Evolutionary conservation across 2,888 invertebrate species (phyloP), one percentile per base, ranked within the genome.

Genomic region (Ditula angustiorana): DNA sequence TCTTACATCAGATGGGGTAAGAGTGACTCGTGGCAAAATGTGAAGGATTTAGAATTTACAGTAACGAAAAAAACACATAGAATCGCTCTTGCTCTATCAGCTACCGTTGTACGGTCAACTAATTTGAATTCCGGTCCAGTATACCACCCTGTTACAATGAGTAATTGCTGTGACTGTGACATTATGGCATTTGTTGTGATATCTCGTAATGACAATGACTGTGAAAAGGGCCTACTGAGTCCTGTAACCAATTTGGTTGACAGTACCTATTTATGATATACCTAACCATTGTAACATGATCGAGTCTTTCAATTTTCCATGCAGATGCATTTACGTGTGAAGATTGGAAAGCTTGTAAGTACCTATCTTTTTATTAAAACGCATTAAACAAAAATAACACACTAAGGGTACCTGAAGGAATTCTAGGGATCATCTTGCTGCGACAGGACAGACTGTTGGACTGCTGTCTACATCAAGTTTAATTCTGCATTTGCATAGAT

Each of bases 281-380:
- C 19, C 41, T 41, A 41, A 41, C 41, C 35, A 41, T 41, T 41
- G 8, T 41, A 41, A 41, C 41, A 41, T 41, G 19, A 41, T 41
- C 41, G 41, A 41, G 41, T 41, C 41, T 53, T 53, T 53, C 23
- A 23, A 33, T 53, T 53, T 53, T 21, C 33, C 53, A 53, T 53
- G 53, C 53, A 53, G 53, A 53, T 53, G 35, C 53, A 35, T 53
- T 35, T 53, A 53, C 53, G 35, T 53, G 53, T 53, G 53, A 53
- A 35, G 53, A 53, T 53, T 53, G 53, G 53, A 53, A 53, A 53
- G 53, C 53, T 53, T 53, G 53, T 53, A 53, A 53, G 53, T 53
- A 53, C 33, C 47, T 26, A 26, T 5, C 41, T 37, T 16, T 41
- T 41, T 41, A 41, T 41, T 41, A 41, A 37, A 37, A 16, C 7